phyloP scores from a whole-genome alignment of 2,113 vertebrate species.

The Vulpes lagopus region DNA sequence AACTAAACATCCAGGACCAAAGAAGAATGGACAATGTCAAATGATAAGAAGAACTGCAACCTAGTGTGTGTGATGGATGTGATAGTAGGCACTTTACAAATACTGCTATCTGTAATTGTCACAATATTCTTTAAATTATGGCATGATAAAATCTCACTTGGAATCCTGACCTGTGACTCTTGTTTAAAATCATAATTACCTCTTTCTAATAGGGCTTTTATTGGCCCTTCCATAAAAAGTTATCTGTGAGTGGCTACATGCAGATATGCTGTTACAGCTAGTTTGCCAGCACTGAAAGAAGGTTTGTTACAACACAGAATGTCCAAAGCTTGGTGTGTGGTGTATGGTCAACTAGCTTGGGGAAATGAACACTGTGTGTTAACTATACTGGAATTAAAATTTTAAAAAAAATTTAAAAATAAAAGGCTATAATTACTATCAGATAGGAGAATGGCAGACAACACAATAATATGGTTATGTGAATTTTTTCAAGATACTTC shows the following conservation, averaged over 20 bases:
- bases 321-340: background rate
- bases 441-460: background rate
- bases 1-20: background rate
- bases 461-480: background rate
- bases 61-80: background rate
- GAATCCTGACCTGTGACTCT: background rate
- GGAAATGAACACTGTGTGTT: background rate
- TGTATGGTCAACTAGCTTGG: background rate
- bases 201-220: background rate
- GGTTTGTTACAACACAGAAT: background rate
- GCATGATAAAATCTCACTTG: background rate
- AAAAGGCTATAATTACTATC: background rate
- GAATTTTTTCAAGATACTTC: background rate
- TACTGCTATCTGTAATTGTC: background rate
- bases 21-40: background rate
- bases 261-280: background rate
- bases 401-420: background rate
- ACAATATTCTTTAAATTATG: conserved; percentile 21
- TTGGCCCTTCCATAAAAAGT: background rate
- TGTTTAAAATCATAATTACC: conserved; percentile 16
- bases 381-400: background rate
- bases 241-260: background rate
- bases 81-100: background rate
- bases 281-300: background rate
- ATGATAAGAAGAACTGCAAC: background rate